These are phyloP conservation scores for Minunthozetes semirufus DNA, from an alignment of 2,888 invertebrate species.

Conservation along the genomic window DNA sequence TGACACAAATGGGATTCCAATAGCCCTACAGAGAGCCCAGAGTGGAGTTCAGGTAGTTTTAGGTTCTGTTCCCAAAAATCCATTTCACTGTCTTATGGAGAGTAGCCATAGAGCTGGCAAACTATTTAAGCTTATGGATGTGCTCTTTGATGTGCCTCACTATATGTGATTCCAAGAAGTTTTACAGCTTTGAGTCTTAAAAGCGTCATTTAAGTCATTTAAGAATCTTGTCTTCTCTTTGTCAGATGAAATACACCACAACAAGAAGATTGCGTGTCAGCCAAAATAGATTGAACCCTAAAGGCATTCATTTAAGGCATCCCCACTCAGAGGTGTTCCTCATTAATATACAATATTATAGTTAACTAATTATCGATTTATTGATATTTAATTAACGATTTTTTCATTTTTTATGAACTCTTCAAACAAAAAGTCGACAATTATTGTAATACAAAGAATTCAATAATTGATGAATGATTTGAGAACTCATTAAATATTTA, in stretches of 20 bases:
- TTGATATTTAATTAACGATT: neutral
- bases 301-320: neutral
- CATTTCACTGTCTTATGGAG: neutral
- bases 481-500: too few relatives aligned
- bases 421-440: too few relatives aligned
- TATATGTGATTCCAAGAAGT: constrained; percentile 15
- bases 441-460: too few relatives aligned
- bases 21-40: neutral
- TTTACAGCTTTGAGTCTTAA: neutral
- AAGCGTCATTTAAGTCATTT: constrained; percentile 7
- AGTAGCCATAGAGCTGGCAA: neutral
- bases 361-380: constrained; percentile 12
- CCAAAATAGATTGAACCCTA: neutral
- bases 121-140: neutral
- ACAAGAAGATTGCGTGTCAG: constrained; percentile 20
- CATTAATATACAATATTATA: constrained; percentile 5
- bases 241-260: neutral
- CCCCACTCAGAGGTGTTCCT: neutral
- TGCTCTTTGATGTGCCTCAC: neutral
- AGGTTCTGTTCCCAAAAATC: neutral
- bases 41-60: neutral
- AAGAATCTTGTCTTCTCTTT: constrained; percentile 6
- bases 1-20: constrained; percentile 13
- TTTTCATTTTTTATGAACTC: neutral
- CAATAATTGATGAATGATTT: too few relatives aligned